These are phyloP conservation scores for Orchestia grillus DNA, from an alignment of 1,140 invertebrate genomes.

Conservation along the genomic window DNA sequence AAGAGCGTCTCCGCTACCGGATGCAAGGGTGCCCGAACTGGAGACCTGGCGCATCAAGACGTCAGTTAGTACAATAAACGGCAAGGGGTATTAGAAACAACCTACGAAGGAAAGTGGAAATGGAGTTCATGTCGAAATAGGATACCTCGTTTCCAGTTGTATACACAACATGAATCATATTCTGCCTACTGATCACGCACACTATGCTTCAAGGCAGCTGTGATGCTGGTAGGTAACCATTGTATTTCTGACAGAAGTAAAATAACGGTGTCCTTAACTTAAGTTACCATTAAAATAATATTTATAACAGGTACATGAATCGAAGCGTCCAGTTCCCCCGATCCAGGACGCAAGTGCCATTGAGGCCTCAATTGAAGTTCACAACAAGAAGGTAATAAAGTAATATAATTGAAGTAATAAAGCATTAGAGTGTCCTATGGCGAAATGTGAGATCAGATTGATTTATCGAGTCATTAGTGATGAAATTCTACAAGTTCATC, in stretches of 20 bases:
- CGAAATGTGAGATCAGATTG: no score
- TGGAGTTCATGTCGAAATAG: background rate
- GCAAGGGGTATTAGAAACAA: background rate
- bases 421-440: no score
- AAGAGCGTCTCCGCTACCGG: constrained; percentile 69
- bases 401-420: no score
- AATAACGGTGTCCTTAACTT: background rate
- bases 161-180: background rate
- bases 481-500: no score
- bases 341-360: background rate
- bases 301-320: background rate
- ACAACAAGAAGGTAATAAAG: no score
- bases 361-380: background rate
- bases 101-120: background rate
- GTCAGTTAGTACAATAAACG: background rate
- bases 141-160: background rate
- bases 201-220: background rate
- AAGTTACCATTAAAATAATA: background rate
- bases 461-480: no score
- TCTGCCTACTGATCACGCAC: background rate
- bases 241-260: background rate
- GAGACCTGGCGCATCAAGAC: constrained; percentile 43
- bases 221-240: background rate
- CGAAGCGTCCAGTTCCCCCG: background rate
- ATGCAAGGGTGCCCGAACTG: constrained; percentile 12